phyloP scores from a whole-genome alignment of 2,888 invertebrate species.

The Leptopilina myrica region DNA sequence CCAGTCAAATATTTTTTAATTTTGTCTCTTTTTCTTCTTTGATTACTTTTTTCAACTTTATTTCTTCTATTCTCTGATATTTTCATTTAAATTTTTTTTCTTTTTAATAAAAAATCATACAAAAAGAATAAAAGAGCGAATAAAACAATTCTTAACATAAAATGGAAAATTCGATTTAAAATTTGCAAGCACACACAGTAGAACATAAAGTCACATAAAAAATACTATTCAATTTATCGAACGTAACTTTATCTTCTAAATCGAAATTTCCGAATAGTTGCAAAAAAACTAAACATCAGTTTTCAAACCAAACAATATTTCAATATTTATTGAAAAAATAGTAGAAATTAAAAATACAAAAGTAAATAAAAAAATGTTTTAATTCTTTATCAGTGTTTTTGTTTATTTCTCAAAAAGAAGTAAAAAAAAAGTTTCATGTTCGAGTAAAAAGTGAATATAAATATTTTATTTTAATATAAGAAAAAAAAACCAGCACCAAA shows the following conservation, averaged over 20 bases:
- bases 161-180: constrained; percentile 10
- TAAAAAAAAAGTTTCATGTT: not conserved
- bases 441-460: constrained; percentile 47
- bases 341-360: not conserved
- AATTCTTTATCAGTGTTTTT: constrained; percentile 16
- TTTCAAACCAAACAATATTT: constrained; percentile 8
- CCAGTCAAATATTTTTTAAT: too few relatives aligned
- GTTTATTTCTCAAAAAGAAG: not conserved
- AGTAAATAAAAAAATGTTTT: constrained; percentile 5
- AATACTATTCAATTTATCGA: not conserved
- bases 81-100: not conserved
- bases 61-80: too few relatives aligned
- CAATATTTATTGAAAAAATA: not conserved
- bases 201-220: constrained; percentile 16
- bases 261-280: not conserved
- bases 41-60: too few relatives aligned
- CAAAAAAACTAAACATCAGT: not conserved
- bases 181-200: not conserved
- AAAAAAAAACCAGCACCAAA: constrained; percentile 73
- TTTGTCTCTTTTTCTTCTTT: too few relatives aligned
- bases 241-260: constrained; percentile 19
- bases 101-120: not conserved
- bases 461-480: constrained; percentile 6
- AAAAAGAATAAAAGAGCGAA: too few relatives aligned
- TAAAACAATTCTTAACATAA: not conserved